A percentile compares a stretch with the other conserved stretches of the same genome.
Conservation (phyloP, 2,113 vertebrate genomes). For the Nothocercus julius region DNA sequence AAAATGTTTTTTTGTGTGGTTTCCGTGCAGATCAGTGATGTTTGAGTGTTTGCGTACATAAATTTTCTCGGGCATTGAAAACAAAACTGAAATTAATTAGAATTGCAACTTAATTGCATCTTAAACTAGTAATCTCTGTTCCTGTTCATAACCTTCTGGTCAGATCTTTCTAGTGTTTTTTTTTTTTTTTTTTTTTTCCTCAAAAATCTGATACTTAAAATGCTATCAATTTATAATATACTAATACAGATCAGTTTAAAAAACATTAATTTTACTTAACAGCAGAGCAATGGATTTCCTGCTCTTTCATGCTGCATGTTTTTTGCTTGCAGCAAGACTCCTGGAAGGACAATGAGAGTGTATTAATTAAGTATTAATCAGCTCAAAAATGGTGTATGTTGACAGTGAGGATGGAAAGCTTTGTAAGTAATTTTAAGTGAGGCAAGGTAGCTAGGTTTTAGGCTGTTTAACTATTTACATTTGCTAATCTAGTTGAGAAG, state of each 20-base stretch:
- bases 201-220: no score
- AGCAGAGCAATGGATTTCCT: neutral
- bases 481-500: neutral
- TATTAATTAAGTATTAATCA: neutral
- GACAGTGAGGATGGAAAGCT: constrained; percentile 46
- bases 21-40: neutral
- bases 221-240: neutral
- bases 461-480: neutral
- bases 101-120: neutral
- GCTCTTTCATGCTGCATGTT: neutral
- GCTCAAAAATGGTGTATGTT: neutral
- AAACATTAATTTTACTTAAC: neutral
- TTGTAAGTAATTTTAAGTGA: constrained; percentile 39
- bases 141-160: neutral
- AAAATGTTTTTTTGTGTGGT: neutral
- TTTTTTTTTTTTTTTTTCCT: no score
- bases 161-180: neutral
- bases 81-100: neutral
- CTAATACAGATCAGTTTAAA: neutral
- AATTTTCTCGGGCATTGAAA: neutral
- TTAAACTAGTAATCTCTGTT: neutral
- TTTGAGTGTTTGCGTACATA: neutral
- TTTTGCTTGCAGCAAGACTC: neutral
- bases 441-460: constrained; percentile 10
- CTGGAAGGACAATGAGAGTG: neutral